phyloP scores from a whole-genome alignment of 1,140 invertebrate species.

The Thereuonema tuberculata region DNA sequence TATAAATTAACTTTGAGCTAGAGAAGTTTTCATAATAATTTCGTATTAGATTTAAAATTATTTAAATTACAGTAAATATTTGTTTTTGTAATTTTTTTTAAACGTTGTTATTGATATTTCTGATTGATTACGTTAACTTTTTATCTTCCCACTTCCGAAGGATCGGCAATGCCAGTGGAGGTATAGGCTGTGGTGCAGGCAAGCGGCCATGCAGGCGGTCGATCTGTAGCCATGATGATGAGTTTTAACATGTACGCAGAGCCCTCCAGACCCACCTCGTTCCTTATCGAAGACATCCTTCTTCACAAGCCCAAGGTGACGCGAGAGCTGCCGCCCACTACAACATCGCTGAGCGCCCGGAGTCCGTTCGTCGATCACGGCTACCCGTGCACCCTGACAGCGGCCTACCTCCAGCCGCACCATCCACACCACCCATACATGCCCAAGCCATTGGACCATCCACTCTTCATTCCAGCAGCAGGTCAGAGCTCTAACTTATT shows the following conservation, averaged over 20 bases:
- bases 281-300: conserved; percentile 67
- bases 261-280: conserved; percentile 38
- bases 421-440: conserved; percentile 28
- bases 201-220: too few relatives aligned
- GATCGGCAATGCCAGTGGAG: too few relatives aligned
- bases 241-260: background rate
- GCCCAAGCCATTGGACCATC: conserved; percentile 38
- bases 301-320: conserved; percentile 31
- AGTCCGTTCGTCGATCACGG: conserved; percentile 11
- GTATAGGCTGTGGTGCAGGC: too few relatives aligned
- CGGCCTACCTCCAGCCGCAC: conserved; percentile 16
- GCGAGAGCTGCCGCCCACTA: conserved; percentile 24
- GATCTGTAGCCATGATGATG: too few relatives aligned
- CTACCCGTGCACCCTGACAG: background rate
- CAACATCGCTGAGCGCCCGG: conserved; percentile 26
- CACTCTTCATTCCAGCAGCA: conserved; percentile 33
- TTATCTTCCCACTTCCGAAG: too few relatives aligned
- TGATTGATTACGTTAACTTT: too few relatives aligned
- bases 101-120: too few relatives aligned
- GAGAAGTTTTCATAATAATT: too few relatives aligned
- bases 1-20: too few relatives aligned
- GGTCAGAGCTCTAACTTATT: conserved; percentile 30
- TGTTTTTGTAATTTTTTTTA: too few relatives aligned
- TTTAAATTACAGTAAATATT: too few relatives aligned
- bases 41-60: too few relatives aligned